Evolutionary conservation across 92 coral and sea anemone species (phyloP), one percentile per base, ranked within the genome.

Genomic region (Phymanthus crucifer): DNA sequence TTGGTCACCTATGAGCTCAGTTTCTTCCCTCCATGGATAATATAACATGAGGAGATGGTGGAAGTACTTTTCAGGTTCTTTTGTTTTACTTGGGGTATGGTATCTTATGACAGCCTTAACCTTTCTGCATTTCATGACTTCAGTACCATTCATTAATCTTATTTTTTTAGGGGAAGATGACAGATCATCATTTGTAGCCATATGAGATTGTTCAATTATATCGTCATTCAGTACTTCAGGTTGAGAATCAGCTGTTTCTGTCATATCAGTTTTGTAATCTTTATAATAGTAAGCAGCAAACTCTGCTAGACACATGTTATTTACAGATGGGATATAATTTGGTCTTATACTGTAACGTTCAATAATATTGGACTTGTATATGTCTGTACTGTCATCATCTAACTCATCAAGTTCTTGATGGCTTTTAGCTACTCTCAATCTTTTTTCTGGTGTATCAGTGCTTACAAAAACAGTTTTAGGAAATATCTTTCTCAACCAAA

Each of bases 401-500:
- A 87, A 47, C 18, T 85, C 91, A 47, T 87, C 85, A 57, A 88
- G 85, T 50, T 91, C 90, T 68, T 86, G 56, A 71, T 85, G 84
- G 19, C 73, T 38, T 46, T 91, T 88, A 45, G 90, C 70, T 48
- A 91, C 87, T 29, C 92, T n/a, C 36, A 85, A 40, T 72, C 95
- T 81, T n/a, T 91, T 85, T 6, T 81, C 85, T 37, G 92, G 92
- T 32, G 88, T 45, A 52, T 78, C 92, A 68, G 92, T 82, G 70
- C 79, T 85, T 14, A 85, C 90, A 82, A 84, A 91, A 38, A 88
- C 61, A 35, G 88, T 84, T 81, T 33, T 75, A 45, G 91, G 91
- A 75, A 90, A 87, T 37, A 81, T 81, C 75, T 89, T 89, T 65
- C 93, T 72, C 29, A 89, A 79, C 93, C 93, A 89, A 34, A 85